phyloP scores from a whole-genome alignment of 2,113 vertebrate species.

The Cottus gobio region DNA sequence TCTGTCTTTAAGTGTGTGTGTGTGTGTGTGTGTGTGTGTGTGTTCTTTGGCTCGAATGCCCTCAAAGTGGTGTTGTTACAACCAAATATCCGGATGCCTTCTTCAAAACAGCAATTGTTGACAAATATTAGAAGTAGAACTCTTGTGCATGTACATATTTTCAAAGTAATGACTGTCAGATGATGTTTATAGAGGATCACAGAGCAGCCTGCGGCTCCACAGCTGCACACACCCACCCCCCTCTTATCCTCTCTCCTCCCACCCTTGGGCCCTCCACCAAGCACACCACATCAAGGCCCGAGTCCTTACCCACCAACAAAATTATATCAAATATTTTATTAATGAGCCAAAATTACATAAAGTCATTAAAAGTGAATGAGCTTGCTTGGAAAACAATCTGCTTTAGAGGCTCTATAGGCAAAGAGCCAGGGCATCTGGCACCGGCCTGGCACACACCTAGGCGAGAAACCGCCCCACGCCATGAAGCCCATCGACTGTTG shows the following conservation, averaged over 20 bases:
- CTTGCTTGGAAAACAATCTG: slow-evolving; percentile 66
- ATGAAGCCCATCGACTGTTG: slow-evolving; percentile 15
- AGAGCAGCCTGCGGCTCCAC: slow-evolving; percentile 64
- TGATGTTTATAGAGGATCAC: slow-evolving; percentile 69
- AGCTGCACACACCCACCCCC: slow-evolving; percentile 57
- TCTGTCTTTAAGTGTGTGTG: not conserved
- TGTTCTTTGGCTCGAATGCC: not conserved
- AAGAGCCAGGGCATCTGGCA: slow-evolving; percentile 65
- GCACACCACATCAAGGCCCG: slow-evolving; percentile 67
- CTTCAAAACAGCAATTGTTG: slow-evolving; percentile 45
- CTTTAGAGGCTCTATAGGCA: slow-evolving; percentile 59
- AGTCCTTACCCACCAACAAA: slow-evolving; percentile 70
- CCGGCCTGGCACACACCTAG: slow-evolving; percentile 62
- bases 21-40: not conserved
- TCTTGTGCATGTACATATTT: slow-evolving; percentile 56
- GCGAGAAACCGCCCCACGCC: slow-evolving; percentile 36
- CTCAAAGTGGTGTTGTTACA: slow-evolving; percentile 3
- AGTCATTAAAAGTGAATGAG: slow-evolving; percentile 83
- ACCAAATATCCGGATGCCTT: slow-evolving; percentile 40
- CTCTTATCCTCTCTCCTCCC: slow-evolving; percentile 50
- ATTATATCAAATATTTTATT: slow-evolving; percentile 80
- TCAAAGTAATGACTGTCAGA: slow-evolving; percentile 66
- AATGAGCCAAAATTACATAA: slow-evolving; percentile 79
- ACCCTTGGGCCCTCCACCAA: slow-evolving; percentile 58
- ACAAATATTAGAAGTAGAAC: slow-evolving; percentile 66